phyloP scores from a whole-genome alignment of 2,113 vertebrate genomes.

The Glaucomys volans region DNA sequence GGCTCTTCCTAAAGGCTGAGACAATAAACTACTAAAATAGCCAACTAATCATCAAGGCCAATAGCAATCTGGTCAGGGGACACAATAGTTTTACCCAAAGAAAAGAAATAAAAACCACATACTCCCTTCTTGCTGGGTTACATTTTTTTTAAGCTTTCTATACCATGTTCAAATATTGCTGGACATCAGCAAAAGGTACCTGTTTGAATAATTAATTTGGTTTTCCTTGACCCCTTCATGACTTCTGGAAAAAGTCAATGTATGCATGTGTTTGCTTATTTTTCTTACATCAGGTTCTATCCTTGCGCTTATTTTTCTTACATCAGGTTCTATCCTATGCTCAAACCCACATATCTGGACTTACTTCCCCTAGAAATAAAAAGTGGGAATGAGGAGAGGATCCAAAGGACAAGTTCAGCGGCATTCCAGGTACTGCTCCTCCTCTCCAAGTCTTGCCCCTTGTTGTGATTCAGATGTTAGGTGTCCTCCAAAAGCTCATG shows the following conservation, averaged over 20 bases:
- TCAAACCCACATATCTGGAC: neutral
- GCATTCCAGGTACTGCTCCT: neutral
- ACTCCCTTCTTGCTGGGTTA: slow-evolving; percentile 11
- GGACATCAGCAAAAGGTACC: slow-evolving; percentile 35
- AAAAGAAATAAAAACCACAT: slow-evolving; percentile 49
- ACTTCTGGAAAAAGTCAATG: slow-evolving; percentile 22
- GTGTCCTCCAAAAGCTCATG: too few species aligned
- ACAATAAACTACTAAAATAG: slow-evolving; percentile 75
- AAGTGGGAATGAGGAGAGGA: neutral
- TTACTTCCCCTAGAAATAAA: slow-evolving; percentile 19
- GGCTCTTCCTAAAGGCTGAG: slow-evolving; percentile 69
- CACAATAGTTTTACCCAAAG: slow-evolving; percentile 44
- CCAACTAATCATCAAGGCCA: slow-evolving; percentile 77
- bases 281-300: slow-evolving; percentile 46
- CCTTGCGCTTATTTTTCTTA: neutral
- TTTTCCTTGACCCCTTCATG: neutral
- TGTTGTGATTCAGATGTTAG: too few species aligned
- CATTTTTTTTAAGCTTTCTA: neutral
- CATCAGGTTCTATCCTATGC: neutral
- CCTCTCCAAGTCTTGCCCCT: neutral
- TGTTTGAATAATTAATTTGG: slow-evolving; percentile 51
- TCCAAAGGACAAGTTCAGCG: neutral
- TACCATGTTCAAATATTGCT: slow-evolving; percentile 43
- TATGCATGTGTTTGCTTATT: neutral
- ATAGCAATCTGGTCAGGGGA: slow-evolving; percentile 58